These are phyloP conservation scores for Pectinophora gossypiella DNA, from an alignment of 1,140 invertebrate species.

Conservation along the genomic window DNA sequence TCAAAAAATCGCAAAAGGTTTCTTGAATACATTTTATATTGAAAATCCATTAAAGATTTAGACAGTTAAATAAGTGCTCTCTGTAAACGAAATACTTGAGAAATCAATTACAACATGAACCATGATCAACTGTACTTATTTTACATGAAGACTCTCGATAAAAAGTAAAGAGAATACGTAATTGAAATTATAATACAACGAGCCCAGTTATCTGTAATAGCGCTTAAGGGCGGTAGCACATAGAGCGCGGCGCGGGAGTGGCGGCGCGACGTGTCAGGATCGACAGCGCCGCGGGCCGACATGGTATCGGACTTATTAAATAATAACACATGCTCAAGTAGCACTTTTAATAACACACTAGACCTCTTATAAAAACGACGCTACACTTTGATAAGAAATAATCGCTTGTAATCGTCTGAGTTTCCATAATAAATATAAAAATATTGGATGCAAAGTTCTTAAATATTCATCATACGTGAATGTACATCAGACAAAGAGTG, in stretches of 20 bases:
- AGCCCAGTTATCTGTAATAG: neutral
- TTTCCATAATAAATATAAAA: constrained; percentile 36
- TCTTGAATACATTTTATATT: too few relatives aligned
- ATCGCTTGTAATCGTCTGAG: constrained; percentile 35
- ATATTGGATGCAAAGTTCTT: constrained; percentile 29
- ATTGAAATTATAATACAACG: neutral
- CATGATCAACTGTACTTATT: too few relatives aligned
- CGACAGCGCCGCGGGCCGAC: constrained; percentile 33
- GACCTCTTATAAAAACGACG: constrained; percentile 19
- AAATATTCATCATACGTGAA: constrained; percentile 52
- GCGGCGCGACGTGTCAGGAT: constrained; percentile 31
- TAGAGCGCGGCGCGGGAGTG: neutral
- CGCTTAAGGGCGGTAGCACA: neutral
- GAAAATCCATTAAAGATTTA: too few relatives aligned
- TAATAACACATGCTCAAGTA: constrained; percentile 26
- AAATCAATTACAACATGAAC: too few relatives aligned
- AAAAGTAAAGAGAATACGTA: neutral
- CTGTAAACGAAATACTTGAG: too few relatives aligned
- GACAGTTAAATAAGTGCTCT: too few relatives aligned
- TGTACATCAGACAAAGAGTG: constrained; percentile 45
- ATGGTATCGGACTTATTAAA: constrained; percentile 33
- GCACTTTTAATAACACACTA: constrained; percentile 25
- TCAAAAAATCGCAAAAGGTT: too few relatives aligned
- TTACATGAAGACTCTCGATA: neutral
- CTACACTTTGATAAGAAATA: constrained; percentile 43